phyloP scores from a whole-genome alignment of 2,113 vertebrate genomes.

The Kryptolebias marmoratus region DNA sequence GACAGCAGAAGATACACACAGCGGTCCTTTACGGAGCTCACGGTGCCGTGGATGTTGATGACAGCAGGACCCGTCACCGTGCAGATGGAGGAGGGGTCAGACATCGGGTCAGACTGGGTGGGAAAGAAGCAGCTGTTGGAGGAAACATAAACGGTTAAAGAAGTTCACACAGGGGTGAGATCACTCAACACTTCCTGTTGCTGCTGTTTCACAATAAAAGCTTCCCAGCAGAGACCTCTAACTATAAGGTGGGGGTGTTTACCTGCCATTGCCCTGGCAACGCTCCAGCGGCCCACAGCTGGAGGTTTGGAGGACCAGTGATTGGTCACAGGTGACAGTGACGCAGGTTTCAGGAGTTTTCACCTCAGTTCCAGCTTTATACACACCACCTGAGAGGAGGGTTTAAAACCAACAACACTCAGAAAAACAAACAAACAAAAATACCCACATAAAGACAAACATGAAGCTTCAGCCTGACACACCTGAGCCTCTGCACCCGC shows the following conservation, averaged over 20 bases:
- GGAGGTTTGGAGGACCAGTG: background rate
- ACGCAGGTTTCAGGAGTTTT: constrained; percentile 10
- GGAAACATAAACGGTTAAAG: background rate
- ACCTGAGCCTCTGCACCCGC: constrained; percentile 23
- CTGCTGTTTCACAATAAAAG: constrained; percentile 1
- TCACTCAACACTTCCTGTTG: background rate
- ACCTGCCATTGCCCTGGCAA: constrained; percentile 16
- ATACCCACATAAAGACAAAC: background rate
- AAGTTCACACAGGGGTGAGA: too few relatives aligned
- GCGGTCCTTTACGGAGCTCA: background rate
- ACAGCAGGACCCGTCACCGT: constrained; percentile 11
- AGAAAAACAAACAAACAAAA: background rate
- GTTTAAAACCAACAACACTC: background rate
- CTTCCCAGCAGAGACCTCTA: too few relatives aligned
- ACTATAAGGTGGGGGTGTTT: background rate
- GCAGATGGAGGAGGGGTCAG: background rate
- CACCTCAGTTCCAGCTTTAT: background rate
- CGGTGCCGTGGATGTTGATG: background rate
- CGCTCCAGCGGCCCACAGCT: constrained; percentile 7
- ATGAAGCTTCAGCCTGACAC: background rate
- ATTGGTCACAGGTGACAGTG: constrained; percentile 6
- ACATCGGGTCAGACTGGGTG: background rate
- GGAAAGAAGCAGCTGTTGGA: background rate
- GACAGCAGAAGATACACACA: constrained; percentile 22
- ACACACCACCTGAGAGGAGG: background rate